phyloP scores from a whole-genome alignment of 2,113 vertebrate species.

The Otis tarda region DNA sequence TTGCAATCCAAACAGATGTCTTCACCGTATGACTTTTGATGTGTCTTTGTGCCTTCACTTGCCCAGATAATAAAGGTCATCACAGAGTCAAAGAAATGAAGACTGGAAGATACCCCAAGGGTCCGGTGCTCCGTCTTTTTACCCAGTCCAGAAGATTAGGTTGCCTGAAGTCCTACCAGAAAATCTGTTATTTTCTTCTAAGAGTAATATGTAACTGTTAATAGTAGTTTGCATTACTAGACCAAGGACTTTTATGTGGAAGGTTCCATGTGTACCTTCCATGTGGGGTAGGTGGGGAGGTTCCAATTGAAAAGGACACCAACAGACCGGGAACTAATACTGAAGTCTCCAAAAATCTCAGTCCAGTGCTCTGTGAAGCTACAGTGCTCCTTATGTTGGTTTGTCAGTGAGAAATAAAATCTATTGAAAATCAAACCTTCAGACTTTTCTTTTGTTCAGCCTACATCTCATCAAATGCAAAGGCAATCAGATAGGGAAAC shows the following conservation, averaged over 20 bases:
- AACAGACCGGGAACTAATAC: background rate
- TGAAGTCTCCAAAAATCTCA: background rate
- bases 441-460: background rate
- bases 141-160: background rate
- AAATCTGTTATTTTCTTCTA: background rate
- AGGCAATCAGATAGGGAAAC: background rate
- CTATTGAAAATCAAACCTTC: slow-evolving; percentile 7
- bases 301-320: background rate
- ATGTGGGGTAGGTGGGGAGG: background rate
- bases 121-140: background rate
- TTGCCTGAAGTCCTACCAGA: background rate
- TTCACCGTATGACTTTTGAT: background rate
- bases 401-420: background rate
- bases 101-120: background rate
- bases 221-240: background rate
- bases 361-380: background rate
- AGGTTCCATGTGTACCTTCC: background rate
- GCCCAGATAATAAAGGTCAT: background rate
- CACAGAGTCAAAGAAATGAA: background rate
- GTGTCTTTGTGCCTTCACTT: background rate
- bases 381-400: background rate
- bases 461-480: background rate
- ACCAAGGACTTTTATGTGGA: background rate
- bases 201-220: background rate
- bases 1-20: background rate